These are phyloP conservation scores for Manacus vitellinus DNA, from an alignment of 2,113 vertebrate species.

Conservation along the genomic window DNA sequence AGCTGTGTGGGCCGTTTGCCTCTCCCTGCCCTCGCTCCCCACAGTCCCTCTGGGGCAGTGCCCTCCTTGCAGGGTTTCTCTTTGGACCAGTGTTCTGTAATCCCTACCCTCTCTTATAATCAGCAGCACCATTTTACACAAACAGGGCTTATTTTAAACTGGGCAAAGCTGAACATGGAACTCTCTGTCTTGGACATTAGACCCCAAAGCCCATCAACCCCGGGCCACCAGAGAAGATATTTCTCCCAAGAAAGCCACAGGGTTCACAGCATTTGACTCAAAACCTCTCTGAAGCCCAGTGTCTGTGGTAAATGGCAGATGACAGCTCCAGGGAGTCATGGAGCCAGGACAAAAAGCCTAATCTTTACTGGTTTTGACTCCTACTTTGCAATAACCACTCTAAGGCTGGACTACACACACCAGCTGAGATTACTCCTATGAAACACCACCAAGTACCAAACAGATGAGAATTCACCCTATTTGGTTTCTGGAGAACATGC, in stretches of 20 bases:
- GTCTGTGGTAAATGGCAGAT: not conserved
- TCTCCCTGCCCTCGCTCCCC: not conserved
- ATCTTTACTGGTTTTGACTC: not conserved
- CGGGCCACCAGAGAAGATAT: not conserved
- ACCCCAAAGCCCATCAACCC: not conserved
- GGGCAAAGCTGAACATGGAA: not conserved
- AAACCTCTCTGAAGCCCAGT: not conserved
- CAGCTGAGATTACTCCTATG: not conserved
- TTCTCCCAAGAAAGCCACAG: not conserved
- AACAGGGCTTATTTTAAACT: not conserved
- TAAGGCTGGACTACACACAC: not conserved
- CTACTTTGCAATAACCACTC: not conserved
- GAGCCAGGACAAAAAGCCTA: not conserved
- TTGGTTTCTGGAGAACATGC: not conserved
- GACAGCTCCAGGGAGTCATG: not conserved
- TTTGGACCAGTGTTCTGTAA: not conserved
- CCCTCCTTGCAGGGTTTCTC: not conserved
- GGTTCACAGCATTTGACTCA: not conserved
- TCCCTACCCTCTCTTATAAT: not conserved
- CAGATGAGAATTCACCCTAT: not conserved
- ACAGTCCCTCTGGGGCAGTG: not conserved
- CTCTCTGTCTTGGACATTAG: not conserved
- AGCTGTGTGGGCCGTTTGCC: conserved; percentile 26
- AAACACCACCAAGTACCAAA: not conserved
- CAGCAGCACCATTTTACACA: not conserved